Evolutionary conservation across 2,797 vertebrate species (phyloP), one percentile per base, ranked within the genome.

Genomic region (Spea hammondii): DNA sequence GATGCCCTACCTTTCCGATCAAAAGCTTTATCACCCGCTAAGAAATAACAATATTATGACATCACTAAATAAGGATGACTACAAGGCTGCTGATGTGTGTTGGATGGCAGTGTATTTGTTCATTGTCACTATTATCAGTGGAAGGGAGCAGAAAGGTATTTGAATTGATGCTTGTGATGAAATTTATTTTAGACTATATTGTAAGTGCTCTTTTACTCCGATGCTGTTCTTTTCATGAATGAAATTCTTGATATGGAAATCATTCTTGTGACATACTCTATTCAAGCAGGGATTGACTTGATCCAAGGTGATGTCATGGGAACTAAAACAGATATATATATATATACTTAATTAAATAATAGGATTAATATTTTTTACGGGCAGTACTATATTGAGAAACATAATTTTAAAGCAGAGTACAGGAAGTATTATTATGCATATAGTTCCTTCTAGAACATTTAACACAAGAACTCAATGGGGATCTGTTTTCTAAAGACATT

Each of bases 401-500:
- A 72, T 45, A 54, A 57, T 65, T 55, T 76, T 46, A 81, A 73
- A 67, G 65, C 47, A 54, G 32, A 60, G 55, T 73, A 73, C 70
- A 77, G 70, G 74, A 57, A 78, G 77, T 71, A 82, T 82, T 84
- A 77, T 68, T 84, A 85, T 81, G n/a, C 10, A 84, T 83, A 65
- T 83, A 49, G 79, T 72, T 11, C 83, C 76, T 48, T 87, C 86
- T 78, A 78, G 75, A 87, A 49, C 57, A 84, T 11, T 73, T 86
- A 77, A 82, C 70, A 55, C 59, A 70, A 66, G 49, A 50, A 85
- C 82, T 93, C 89, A 91, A 83, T 85, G 87, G 86, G 88, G 83
- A 84, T 90, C 83, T 88, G 83, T 88, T 88, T 79, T 86, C 57
- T 83, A 87, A 59, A 92, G 91, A 88, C 88, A 93, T 95, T 93